Conservation (phyloP, 1,140 invertebrate species). For the Notospermus geniculatus region DNA sequence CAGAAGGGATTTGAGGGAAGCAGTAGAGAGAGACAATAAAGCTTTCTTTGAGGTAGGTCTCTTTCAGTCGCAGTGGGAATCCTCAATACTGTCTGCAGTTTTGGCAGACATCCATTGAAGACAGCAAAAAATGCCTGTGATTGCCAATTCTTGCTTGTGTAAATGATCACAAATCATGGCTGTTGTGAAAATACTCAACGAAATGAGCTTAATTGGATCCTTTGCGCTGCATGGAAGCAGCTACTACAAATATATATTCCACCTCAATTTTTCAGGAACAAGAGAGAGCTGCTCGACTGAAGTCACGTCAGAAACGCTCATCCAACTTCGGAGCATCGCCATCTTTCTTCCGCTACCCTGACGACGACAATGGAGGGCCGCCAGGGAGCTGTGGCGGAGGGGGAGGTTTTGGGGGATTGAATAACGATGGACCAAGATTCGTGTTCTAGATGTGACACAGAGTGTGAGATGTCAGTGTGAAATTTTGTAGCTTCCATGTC, state of each 20-base stretch:
- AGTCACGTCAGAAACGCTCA: slow-evolving; percentile 23
- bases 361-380: slow-evolving; percentile 33
- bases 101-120: too few relatives aligned
- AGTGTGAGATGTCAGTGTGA: too few relatives aligned
- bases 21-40: slow-evolving; percentile 58
- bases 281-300: slow-evolving; percentile 31
- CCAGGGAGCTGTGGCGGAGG: slow-evolving; percentile 31
- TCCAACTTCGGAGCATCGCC: slow-evolving; percentile 24
- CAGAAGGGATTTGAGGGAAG: slow-evolving; percentile 55
- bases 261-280: slow-evolving; percentile 36
- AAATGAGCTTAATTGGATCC: not conserved
- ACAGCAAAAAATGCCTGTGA: too few relatives aligned
- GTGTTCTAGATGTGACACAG: slow-evolving; percentile 41
- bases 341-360: slow-evolving; percentile 29
- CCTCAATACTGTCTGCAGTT: not conserved
- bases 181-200: not conserved
- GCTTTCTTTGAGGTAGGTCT: slow-evolving; percentile 44
- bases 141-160: not conserved
- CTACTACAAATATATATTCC: not conserved
- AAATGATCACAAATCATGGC: not conserved
- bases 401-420: slow-evolving; percentile 29
- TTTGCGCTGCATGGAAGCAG: not conserved
- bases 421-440: slow-evolving; percentile 39
- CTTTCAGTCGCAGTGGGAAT: not conserved
- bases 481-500: too few relatives aligned